Evolutionary conservation across 1,140 invertebrate species (phyloP), one percentile per base, ranked within the genome.

Genomic region (Piezodorus guildinii): DNA sequence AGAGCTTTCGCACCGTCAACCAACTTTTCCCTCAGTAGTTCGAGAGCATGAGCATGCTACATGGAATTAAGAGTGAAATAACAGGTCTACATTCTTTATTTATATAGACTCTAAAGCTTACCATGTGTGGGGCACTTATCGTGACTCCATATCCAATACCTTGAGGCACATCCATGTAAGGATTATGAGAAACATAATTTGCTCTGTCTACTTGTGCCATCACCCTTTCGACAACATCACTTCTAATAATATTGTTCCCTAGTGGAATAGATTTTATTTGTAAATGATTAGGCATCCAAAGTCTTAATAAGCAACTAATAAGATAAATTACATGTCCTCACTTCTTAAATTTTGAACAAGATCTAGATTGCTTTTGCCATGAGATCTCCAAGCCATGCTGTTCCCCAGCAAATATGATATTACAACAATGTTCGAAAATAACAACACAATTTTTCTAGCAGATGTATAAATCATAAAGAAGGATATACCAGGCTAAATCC

Each of bases 71-170:
- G 15, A 58, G 16, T 27, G 25, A 58, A 58, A 16, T 27, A 27
- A n/a, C 23, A 25, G 16, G 4, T 6, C 12, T 39, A 39, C 12
- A 10, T 12, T 39, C 12, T 5, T 10, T 39, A 39, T 39, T 39
- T 39, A 39, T 12, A 10, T 39, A 39, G 12, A 39, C 6, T 39
- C 6, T 39, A 39, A 10, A 23, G 69, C 68, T 76, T 80, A 95
- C 92, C 96, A 98, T 99, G 77, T 98, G 96, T 56, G 96, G 95
- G 62, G 95, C 96, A 81, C 91, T 94, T 62, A 98, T 98, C 1
- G 95, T 98, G 4, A 93, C 95, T 46, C 88, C 87, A 74, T 81
- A 91, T 46, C 90, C 90, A 71, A 94, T 94, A 43, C 82, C 80
- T 75, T 93, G 93, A 0, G 94, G 94, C 43, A 90, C 81, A 78